Evolutionary conservation across 2,113 vertebrate genomes (phyloP).

Genomic region (Pteruthius melanotis): DNA sequence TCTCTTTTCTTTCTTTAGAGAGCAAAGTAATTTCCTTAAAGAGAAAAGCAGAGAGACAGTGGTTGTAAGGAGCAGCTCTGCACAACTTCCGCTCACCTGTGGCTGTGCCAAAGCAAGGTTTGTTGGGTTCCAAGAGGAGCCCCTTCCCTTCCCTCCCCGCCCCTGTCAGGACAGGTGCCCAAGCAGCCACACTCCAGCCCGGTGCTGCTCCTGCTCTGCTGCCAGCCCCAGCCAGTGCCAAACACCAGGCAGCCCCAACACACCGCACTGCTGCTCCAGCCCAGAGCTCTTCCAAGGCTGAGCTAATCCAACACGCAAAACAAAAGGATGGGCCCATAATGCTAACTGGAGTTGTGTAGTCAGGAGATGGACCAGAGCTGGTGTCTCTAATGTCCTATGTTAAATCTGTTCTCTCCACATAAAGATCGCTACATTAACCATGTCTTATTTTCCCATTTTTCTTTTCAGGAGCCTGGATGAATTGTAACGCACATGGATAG

Average conservation of each 20-base stretch:
- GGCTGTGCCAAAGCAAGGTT: neutral
- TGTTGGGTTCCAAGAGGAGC: neutral
- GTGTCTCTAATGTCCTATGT: neutral
- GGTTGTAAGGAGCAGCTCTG: neutral
- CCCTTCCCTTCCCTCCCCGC: neutral
- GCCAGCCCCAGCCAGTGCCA: neutral
- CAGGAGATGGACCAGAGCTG: slow-evolving; percentile 14
- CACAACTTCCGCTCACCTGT: neutral
- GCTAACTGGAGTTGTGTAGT: neutral
- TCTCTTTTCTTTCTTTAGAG: neutral
- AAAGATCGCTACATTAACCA: slow-evolving; percentile 50
- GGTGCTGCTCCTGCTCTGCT: neutral
- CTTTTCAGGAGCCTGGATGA: slow-evolving; percentile 60
- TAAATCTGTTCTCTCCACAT: slow-evolving; percentile 50
- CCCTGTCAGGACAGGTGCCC: neutral
- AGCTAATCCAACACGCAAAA: neutral
- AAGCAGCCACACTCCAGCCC: neutral
- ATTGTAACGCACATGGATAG: slow-evolving; percentile 35
- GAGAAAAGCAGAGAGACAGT: neutral
- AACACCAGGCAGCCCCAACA: neutral
- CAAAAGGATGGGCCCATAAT: neutral
- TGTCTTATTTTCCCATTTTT: slow-evolving; percentile 55
- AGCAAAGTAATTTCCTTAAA: neutral
- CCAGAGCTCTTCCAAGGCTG: neutral
- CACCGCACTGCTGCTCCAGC: neutral